Evolutionary conservation across 2,113 vertebrate genomes (phyloP).

Genomic region (Poicephalus meyeri): DNA sequence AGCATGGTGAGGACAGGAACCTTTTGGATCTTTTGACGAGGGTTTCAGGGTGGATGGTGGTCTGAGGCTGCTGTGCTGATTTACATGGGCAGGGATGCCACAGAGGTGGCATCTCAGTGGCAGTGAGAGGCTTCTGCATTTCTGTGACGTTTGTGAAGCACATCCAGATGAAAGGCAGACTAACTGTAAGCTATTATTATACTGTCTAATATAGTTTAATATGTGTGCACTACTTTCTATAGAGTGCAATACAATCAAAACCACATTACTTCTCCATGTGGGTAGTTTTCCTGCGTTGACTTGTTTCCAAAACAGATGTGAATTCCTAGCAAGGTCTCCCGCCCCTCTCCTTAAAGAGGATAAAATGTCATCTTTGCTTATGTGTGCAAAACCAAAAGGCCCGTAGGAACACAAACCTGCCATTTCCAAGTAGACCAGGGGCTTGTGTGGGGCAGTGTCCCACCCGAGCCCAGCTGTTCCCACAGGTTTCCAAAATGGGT

Average conservation of each 20-base stretch:
- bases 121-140: neutral
- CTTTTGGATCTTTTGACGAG: neutral
- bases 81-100: neutral
- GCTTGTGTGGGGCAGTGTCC: neutral
- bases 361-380: constrained; percentile 43
- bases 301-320: constrained; percentile 68
- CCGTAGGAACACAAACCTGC: neutral
- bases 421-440: constrained; percentile 7
- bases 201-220: constrained; percentile 53
- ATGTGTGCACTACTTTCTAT: constrained; percentile 47
- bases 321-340: constrained; percentile 21
- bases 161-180: constrained; percentile 60
- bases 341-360: constrained; percentile 4
- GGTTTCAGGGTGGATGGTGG: neutral
- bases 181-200: constrained; percentile 54
- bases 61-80: neutral
- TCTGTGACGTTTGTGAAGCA: neutral
- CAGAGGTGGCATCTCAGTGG: neutral
- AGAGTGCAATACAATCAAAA: constrained; percentile 60
- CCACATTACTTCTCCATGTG: constrained; percentile 62
- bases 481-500: constrained; percentile 20
- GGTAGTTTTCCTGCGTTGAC: constrained; percentile 41
- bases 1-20: rapidly evolving
- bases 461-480: neutral
- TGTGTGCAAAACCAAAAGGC: neutral